phyloP scores from a whole-genome alignment of 2,113 vertebrate species.

The Natator depressus region DNA sequence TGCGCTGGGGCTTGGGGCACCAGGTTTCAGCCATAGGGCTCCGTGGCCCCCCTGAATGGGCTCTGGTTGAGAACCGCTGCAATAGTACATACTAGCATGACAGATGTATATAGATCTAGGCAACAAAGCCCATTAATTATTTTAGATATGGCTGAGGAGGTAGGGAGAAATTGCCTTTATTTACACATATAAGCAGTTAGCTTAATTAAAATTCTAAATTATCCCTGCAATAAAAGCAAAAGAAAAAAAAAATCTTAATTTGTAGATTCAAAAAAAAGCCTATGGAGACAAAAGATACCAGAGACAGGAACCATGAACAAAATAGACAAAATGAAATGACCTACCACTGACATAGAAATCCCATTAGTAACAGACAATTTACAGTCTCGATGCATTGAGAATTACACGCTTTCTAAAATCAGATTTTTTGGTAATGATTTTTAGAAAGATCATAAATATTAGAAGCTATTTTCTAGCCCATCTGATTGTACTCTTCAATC shows the following conservation, averaged over 20 bases:
- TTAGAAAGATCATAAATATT: not conserved
- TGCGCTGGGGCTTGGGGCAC: too few species aligned
- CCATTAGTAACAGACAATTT: fast-evolving
- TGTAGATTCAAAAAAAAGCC: not conserved
- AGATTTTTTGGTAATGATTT: not conserved
- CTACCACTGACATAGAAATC: not conserved
- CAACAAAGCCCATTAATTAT: not conserved
- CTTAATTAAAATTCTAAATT: conserved; percentile 13
- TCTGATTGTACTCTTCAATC: not conserved
- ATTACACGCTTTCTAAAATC: not conserved
- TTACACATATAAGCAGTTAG: not conserved
- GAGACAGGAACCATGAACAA: not conserved
- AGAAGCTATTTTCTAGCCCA: not conserved
- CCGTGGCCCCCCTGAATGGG: too few species aligned
- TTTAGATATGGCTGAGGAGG: not conserved
- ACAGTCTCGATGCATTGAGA: not conserved
- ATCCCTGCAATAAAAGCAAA: not conserved
- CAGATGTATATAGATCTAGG: not conserved
- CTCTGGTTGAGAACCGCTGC: too few species aligned
- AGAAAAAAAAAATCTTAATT: not conserved
- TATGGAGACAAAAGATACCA: not conserved
- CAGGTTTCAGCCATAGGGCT: too few species aligned
- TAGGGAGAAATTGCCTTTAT: not conserved
- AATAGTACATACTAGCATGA: not conserved
- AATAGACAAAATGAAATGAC: fast-evolving